Percentiles rank a stretch among this genome's conserved stretches.
phyloP scores from a whole-genome alignment of 2,797 vertebrate species.

The Acrossocheilus wenchowensis region DNA sequence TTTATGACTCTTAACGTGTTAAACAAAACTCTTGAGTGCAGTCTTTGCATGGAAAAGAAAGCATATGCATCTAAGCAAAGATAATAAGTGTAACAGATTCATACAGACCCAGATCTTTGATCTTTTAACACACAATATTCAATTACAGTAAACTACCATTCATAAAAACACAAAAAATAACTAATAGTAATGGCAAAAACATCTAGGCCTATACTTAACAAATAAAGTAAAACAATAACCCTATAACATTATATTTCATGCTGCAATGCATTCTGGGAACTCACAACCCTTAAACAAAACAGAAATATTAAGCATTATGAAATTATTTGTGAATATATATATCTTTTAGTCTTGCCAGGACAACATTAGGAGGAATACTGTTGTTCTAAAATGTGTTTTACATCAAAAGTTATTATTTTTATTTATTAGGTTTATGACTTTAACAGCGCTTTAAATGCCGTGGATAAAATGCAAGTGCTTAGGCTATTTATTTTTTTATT shows the following conservation, averaged over 20 bases:
- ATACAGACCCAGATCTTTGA: neutral
- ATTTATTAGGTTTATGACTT: neutral
- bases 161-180: neutral
- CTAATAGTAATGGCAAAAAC: neutral
- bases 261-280: slow-evolving; percentile 7
- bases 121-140: neutral
- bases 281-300: neutral
- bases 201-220: neutral
- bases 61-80: neutral
- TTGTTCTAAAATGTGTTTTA: neutral
- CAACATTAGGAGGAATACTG: neutral
- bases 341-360: neutral
- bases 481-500: too few relatives aligned
- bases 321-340: neutral
- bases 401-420: neutral
- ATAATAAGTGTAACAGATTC: neutral
- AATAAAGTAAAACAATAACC: neutral
- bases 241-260: neutral
- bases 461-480: neutral
- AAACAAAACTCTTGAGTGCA: neutral
- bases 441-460: neutral
- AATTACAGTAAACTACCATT: neutral
- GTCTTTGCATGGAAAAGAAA: neutral
- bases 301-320: neutral
- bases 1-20: neutral